Evolutionary conservation across 2,888 invertebrate genomes (phyloP).

Genomic region (Mimumesa dahlbomi): DNA sequence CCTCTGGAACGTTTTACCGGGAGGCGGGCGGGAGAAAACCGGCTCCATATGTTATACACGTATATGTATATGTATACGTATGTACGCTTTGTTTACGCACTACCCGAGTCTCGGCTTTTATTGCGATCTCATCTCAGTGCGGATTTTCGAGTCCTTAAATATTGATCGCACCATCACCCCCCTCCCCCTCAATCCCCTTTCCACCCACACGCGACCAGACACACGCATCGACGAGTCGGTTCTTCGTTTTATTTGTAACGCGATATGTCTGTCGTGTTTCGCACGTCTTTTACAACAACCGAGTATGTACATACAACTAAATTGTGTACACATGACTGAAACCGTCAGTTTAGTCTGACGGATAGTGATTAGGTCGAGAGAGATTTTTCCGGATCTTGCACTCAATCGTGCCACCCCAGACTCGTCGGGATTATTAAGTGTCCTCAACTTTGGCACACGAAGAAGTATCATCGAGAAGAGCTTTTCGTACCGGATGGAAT

Average conservation of each 20-base stretch:
- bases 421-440: conserved; percentile 49
- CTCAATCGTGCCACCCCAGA: conserved; percentile 29
- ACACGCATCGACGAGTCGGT: conserved; percentile 5
- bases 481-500: background rate
- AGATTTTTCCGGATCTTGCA: conserved; percentile 36
- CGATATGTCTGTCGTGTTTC: no score
- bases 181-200: no score
- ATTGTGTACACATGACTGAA: background rate
- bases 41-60: background rate
- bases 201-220: no score
- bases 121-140: conserved; percentile 40
- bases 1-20: conserved; percentile 15
- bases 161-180: conserved; percentile 37
- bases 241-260: no score
- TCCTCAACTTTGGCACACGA: conserved; percentile 16
- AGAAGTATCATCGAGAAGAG: conserved; percentile 1
- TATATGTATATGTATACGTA: background rate
- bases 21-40: conserved; percentile 20
- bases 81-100: conserved; percentile 11
- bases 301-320: background rate
- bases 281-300: no score
- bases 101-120: conserved; percentile 40
- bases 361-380: conserved; percentile 48
- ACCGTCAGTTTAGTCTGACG: background rate
- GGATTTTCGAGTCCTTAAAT: conserved; percentile 47